phyloP scores from a whole-genome alignment of 2,113 vertebrate species.

The Collichthys lucidus region DNA sequence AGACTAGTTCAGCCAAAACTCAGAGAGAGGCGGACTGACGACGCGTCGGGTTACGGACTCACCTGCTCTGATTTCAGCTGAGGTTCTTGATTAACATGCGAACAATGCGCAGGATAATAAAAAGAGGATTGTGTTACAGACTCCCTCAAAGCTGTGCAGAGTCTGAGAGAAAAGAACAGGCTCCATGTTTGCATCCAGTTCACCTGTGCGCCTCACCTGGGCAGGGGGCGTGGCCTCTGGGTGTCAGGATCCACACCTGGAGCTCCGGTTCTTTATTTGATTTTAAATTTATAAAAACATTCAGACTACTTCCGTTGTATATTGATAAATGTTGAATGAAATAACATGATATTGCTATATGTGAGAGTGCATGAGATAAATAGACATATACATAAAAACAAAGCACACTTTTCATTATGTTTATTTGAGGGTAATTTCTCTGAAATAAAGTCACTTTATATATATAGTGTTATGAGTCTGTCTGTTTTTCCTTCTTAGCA shows the following conservation, averaged over 20 bases:
- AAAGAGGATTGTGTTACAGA: fast-evolving
- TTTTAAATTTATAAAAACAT: too few species aligned
- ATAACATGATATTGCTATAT: background rate
- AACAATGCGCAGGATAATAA: background rate
- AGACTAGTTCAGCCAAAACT: background rate
- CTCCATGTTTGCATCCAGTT: too few species aligned
- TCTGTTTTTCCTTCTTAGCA: too few species aligned
- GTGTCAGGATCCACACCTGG: too few species aligned
- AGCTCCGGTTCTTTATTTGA: too few species aligned
- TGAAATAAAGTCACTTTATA: too few species aligned
- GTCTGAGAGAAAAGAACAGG: background rate
- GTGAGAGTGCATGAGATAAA: too few species aligned
- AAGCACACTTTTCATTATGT: too few species aligned
- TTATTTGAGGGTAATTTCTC: too few species aligned
- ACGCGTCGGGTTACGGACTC: background rate
- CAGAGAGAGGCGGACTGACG: background rate
- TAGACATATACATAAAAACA: too few species aligned
- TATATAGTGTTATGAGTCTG: too few species aligned
- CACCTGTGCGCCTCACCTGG: background rate
- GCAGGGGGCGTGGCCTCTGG: conserved; percentile 21
- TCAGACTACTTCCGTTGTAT: background rate
- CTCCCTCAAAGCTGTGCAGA: background rate
- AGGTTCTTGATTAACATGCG: background rate
- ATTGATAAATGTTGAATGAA: background rate
- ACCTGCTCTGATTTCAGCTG: conserved; percentile 7